These are phyloP conservation scores for Tauraco hartlaubi DNA, from an alignment of 2,797 vertebrate species.

Conservation along the genomic window DNA sequence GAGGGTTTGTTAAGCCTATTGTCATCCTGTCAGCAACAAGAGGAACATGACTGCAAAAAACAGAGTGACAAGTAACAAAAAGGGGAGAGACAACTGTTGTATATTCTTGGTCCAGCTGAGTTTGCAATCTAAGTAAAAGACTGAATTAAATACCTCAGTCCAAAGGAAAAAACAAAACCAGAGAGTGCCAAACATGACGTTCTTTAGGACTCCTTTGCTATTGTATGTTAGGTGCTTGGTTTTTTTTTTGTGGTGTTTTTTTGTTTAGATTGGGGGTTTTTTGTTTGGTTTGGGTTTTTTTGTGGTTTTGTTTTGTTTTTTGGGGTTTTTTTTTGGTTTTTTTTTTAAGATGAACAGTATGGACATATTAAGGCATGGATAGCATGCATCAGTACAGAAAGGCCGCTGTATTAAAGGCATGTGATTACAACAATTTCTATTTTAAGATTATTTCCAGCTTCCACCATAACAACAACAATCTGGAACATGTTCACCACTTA, in stretches of 20 bases:
- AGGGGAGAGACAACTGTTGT: neutral
- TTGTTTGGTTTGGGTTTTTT: too few species aligned
- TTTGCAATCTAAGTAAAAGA: neutral
- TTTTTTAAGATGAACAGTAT: neutral
- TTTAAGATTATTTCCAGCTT: neutral
- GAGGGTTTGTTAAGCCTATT: neutral
- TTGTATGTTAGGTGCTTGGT: rapidly evolving
- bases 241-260: too few species aligned
- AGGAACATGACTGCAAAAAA: neutral
- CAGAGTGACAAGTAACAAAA: constrained; percentile 6
- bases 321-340: neutral
- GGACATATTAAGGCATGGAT: neutral
- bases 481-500: neutral
- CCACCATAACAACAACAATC: neutral
- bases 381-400: neutral
- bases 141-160: neutral
- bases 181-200: neutral
- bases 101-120: neutral
- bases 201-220: neutral
- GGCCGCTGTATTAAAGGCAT: neutral
- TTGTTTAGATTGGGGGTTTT: too few species aligned
- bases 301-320: too few species aligned
- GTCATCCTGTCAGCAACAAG: constrained; percentile 12
- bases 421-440: neutral
- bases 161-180: neutral